Evolutionary conservation across 2,113 vertebrate genomes (phyloP).

Genomic region (Gopherus evgoodei): DNA sequence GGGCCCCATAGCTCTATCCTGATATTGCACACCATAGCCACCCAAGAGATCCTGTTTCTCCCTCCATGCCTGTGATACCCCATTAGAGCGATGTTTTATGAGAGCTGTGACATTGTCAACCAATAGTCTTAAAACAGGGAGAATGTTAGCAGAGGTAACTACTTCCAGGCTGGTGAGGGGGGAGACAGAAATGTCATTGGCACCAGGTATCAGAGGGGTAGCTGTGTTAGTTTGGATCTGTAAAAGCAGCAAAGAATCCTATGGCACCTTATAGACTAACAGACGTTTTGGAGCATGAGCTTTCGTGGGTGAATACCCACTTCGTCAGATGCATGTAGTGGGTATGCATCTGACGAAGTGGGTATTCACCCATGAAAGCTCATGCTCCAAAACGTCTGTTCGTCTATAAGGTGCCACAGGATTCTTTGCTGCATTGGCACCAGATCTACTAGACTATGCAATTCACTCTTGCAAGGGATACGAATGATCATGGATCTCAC

Average conservation of each 20-base stretch:
- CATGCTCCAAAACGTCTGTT: too few species aligned
- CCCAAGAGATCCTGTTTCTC: background rate
- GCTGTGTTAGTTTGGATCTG: too few species aligned
- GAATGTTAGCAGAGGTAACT: background rate
- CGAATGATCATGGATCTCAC: background rate
- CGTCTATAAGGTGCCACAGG: too few species aligned
- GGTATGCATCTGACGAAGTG: too few species aligned
- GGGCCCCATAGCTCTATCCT: background rate
- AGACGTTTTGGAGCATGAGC: too few species aligned
- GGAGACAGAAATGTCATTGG: background rate
- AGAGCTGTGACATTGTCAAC: background rate
- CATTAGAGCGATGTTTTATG: background rate
- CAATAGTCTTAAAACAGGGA: background rate
- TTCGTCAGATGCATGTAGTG: too few species aligned
- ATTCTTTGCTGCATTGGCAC: background rate
- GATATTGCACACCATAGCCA: background rate
- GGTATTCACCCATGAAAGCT: too few species aligned
- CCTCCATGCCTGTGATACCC: background rate
- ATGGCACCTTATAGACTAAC: too few species aligned
- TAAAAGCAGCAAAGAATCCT: too few species aligned
- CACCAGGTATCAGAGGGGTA: background rate
- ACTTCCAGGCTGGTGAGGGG: background rate
- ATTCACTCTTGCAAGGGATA: background rate
- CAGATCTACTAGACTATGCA: background rate
- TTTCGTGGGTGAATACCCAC: too few species aligned